Base-by-base conservation (phyloP, 2,888 invertebrate species). In the Nomada fucata region DNA sequence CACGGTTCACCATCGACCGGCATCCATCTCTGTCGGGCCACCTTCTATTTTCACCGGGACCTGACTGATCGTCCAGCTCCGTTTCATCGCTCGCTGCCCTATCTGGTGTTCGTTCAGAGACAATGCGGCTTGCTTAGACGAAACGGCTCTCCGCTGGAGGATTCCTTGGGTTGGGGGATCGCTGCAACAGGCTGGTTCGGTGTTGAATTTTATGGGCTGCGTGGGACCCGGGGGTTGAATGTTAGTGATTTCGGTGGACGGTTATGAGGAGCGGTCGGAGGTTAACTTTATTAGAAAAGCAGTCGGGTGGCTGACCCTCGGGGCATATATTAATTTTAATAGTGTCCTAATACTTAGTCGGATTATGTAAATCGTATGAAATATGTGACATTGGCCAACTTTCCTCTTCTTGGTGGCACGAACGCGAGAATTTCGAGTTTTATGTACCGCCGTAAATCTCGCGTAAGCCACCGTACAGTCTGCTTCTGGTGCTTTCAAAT, bases 111-210 rank as follows among this genome's bases (percentile, higher is more conserved):
- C 85, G 78, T 77, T 84, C 69, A 73, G 72, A 85, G 84, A 90
- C 86, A 88, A 89, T 89, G 74, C 73, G 36, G 36, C 36, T 36
- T 7, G 36, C 59, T 64, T 55, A 82, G 29, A 72, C 74, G 63
- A 76, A 77, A 85, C 87, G 88, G 88, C 26, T 5, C 87, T 85
- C 85, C 85, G 89, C 88, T 88, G 88, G 23, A 26, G 26, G 23
- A 26, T 23, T 57, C 26, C 11, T 23, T 15, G 0, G 50, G 50
- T 3, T 3, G 15, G 23, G 5, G 18, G 5, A 1, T 10, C 23
- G 15, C 20, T 10, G 23, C 7, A 42, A 3, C 3, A 10, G n/a
- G n/a, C 52, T 26, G 42, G 20, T 42, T 44, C 61, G 23, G 15
- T 7, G 36, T 23, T 18, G 18, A 10, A 42, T 26, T 44, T 72